phyloP scores from a whole-genome alignment of 2,888 invertebrate genomes.

The Cheilosia pagana region DNA sequence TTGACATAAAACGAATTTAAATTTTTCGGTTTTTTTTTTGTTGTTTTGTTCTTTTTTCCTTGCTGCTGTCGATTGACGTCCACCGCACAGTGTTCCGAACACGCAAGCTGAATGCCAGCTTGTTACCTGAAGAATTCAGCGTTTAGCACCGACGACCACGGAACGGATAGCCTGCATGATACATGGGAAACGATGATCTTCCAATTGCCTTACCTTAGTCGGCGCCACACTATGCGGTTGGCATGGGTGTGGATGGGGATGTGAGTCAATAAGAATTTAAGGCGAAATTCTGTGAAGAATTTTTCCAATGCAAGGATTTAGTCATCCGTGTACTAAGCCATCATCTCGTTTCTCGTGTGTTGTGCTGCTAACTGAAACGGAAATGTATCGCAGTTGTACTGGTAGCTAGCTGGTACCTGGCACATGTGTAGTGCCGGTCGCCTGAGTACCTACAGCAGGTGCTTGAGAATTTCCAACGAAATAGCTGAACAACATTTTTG shows the following conservation, averaged over 20 bases:
- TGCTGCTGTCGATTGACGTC: slow-evolving; percentile 8
- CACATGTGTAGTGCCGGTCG: slow-evolving; percentile 45
- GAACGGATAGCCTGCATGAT: slow-evolving; percentile 4
- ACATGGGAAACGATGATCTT: slow-evolving; percentile 28
- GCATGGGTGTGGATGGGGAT: neutral
- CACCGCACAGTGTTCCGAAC: neutral
- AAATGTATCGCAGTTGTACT: slow-evolving; percentile 64
- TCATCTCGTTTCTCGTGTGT: slow-evolving; percentile 36
- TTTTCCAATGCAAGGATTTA: slow-evolving; percentile 43
- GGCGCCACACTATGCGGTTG: neutral
- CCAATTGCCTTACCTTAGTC: slow-evolving; percentile 8
- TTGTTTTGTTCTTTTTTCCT: neutral
- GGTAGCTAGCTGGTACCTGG: too few species aligned
- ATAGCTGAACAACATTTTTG: slow-evolving; percentile 33
- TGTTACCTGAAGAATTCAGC: slow-evolving; percentile 21
- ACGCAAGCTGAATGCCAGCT: slow-evolving; percentile 22
- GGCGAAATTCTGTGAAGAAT: slow-evolving; percentile 10
- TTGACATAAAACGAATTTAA: slow-evolving; percentile 38
- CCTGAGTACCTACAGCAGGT: slow-evolving; percentile 48
- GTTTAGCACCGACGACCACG: neutral
- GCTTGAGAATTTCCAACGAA: slow-evolving; percentile 53
- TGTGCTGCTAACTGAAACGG: slow-evolving; percentile 58
- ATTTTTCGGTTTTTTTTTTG: neutral
- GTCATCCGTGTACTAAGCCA: slow-evolving; percentile 57
- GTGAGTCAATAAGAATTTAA: neutral